These are phyloP conservation scores for Argyrosomus japonicus DNA, from an alignment of 2,113 vertebrate genomes.

Conservation along the genomic window DNA sequence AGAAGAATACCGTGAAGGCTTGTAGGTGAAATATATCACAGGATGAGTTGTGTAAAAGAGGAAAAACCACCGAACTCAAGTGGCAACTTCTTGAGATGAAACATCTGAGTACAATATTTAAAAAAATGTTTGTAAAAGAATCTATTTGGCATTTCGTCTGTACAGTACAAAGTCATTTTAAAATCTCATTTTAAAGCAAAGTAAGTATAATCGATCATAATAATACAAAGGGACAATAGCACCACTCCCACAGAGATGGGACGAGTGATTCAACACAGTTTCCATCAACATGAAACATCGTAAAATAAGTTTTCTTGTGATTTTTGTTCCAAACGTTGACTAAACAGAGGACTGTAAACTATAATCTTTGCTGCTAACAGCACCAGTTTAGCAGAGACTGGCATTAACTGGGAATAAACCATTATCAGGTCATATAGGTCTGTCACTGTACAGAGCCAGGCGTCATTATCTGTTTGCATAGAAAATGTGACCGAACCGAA, in stretches of 20 bases:
- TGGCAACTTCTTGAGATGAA: conserved; percentile 27
- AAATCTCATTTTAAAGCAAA: conserved; percentile 26
- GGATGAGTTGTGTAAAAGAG: not conserved
- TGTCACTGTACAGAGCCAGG: no score
- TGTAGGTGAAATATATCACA: not conserved
- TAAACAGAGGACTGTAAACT: no score
- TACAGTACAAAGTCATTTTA: conserved; percentile 42
- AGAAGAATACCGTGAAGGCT: not conserved
- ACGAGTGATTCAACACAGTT: not conserved
- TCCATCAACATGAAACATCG: not conserved
- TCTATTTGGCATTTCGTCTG: conserved; percentile 34
- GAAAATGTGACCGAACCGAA: no score
- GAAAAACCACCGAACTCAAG: not conserved
- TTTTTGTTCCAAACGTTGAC: no score
- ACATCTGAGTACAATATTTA: not conserved
- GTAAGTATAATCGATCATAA: not conserved
- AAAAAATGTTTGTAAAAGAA: conserved; percentile 18
- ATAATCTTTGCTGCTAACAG: no score
- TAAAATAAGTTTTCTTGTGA: not conserved
- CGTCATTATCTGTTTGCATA: no score
- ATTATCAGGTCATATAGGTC: no score
- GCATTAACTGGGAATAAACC: no score
- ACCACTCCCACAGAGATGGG: conserved; percentile 23
- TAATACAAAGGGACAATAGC: conserved; percentile 45
- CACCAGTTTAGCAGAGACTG: no score